phyloP scores from a whole-genome alignment of 2,113 vertebrate genomes.

The Corythaeola cristata region DNA sequence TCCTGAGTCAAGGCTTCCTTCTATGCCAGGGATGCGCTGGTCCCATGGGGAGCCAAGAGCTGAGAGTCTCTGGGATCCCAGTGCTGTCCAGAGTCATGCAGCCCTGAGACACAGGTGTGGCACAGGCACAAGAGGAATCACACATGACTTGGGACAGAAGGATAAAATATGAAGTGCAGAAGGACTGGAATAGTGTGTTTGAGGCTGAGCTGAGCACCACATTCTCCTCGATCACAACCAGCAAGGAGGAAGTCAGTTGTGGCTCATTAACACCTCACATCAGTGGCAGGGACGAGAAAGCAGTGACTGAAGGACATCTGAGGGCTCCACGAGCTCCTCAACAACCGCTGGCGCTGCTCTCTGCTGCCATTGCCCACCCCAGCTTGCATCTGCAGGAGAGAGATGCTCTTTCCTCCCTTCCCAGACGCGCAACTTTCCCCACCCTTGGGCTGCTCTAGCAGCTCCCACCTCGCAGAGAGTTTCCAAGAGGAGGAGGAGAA shows the following conservation, averaged over 20 bases:
- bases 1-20: background rate
- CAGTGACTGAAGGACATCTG: background rate
- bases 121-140: no score
- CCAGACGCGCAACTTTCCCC: background rate
- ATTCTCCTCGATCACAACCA: background rate
- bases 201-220: background rate
- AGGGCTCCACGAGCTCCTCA: background rate
- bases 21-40: background rate
- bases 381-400: no score
- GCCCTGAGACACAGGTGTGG: accelerated
- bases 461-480: background rate
- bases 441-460: background rate
- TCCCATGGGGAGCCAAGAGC: background rate
- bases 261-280: background rate
- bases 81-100: background rate
- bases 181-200: accelerated
- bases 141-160: background rate
- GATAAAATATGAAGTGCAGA: background rate
- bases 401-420: background rate
- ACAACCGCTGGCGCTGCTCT: background rate
- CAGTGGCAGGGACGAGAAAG: background rate
- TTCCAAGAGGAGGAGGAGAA: background rate
- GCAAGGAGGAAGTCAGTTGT: background rate
- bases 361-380: background rate
- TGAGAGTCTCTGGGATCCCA: background rate